Percentiles rank a stretch among this genome's conserved stretches.
Evolutionary conservation across 1,140 invertebrate species (phyloP).

Genomic region (Brachionus paranguensis): DNA sequence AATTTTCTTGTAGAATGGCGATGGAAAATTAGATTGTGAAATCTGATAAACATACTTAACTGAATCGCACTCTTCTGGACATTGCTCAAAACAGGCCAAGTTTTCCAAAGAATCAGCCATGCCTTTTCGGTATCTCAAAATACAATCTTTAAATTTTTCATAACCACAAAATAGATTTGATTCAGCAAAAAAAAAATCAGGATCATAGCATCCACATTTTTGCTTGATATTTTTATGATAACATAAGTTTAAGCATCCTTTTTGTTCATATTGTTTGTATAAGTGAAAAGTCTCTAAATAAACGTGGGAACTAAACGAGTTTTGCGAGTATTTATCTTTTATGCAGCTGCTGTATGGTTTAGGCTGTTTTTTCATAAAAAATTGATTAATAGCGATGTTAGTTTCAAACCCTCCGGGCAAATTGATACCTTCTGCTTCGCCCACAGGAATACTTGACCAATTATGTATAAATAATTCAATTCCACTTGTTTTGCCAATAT

Average conservation of each 20-base stretch:
- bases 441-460: not conserved
- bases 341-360: not conserved
- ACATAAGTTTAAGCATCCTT: not conserved
- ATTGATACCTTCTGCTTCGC: not conserved
- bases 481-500: not conserved
- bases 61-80: not conserved
- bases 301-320: not conserved
- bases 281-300: not conserved
- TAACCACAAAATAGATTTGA: not conserved
- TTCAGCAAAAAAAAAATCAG: not conserved
- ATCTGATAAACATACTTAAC: not conserved
- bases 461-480: not conserved
- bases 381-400: not conserved
- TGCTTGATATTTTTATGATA: not conserved
- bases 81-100: not conserved
- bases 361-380: not conserved
- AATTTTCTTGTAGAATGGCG: not conserved
- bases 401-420: not conserved
- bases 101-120: not conserved
- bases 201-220: not conserved
- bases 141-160: not conserved
- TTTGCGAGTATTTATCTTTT: not conserved
- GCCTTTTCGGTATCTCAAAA: not conserved
- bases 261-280: not conserved
- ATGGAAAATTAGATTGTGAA: not conserved